phyloP scores from a whole-genome alignment of 2,797 vertebrate genomes.

The Crocidura indochinensis region DNA sequence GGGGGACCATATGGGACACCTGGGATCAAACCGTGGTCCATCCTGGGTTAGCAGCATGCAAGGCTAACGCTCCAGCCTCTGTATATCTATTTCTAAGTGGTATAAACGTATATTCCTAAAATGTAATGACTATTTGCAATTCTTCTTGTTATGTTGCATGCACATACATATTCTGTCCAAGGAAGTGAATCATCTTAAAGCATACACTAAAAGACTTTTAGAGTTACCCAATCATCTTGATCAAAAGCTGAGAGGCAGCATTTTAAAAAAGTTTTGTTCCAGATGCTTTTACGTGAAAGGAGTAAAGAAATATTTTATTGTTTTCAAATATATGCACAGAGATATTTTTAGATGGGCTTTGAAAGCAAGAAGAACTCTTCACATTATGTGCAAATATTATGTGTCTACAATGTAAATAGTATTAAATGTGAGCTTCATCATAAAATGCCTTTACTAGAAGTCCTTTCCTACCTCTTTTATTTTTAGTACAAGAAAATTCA shows the following conservation, averaged over 20 bases:
- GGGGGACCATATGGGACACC: too few species aligned
- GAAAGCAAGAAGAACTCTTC: slow-evolving; percentile 55
- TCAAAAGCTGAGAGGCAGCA: slow-evolving; percentile 40
- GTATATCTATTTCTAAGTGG: not conserved
- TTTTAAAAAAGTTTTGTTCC: slow-evolving; percentile 51
- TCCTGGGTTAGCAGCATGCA: too few species aligned
- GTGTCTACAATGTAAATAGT: slow-evolving; percentile 61
- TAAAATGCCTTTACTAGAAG: slow-evolving; percentile 50
- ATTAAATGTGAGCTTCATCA: slow-evolving; percentile 58
- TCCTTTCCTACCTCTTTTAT: slow-evolving; percentile 7
- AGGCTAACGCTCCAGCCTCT: too few species aligned
- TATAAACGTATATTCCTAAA: slow-evolving; percentile 14
- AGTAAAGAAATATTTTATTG: slow-evolving; percentile 39
- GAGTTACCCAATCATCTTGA: slow-evolving; percentile 8
- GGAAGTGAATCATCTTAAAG: slow-evolving; percentile 54
- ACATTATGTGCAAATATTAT: slow-evolving; percentile 63
- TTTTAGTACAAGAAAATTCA: slow-evolving; percentile 44
- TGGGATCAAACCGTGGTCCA: too few species aligned
- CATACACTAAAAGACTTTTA: slow-evolving; percentile 36
- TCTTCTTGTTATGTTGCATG: slow-evolving; percentile 8
- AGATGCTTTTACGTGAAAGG: slow-evolving; percentile 39
- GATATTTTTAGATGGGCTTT: not conserved
- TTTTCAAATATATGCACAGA: slow-evolving; percentile 51
- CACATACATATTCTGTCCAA: not conserved
- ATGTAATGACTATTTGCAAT: slow-evolving; percentile 42